Percentiles rank a stretch among this genome's conserved stretches.
These are phyloP conservation scores for Uria aalge DNA, from an alignment of 2,113 vertebrate genomes.

Conservation along the genomic window DNA sequence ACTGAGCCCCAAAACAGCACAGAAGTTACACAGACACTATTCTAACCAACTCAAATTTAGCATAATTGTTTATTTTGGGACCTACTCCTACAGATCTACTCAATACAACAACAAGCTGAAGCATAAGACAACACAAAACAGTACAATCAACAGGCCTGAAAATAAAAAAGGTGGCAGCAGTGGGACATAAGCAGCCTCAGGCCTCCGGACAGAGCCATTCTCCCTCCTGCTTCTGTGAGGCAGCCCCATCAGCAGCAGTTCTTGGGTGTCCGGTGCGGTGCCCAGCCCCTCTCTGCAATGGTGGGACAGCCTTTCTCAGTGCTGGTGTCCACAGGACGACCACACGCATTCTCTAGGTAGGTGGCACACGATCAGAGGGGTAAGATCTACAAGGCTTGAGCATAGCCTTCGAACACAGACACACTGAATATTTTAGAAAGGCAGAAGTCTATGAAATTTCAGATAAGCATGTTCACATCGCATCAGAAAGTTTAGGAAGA, in stretches of 20 bases:
- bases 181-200: not conserved
- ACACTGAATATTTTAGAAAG: not conserved
- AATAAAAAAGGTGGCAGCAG: not conserved
- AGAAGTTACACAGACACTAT: not conserved
- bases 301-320: not conserved
- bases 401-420: not conserved
- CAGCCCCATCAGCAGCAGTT: not conserved
- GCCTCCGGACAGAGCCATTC: not conserved
- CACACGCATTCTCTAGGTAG: not conserved
- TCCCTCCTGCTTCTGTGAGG: not conserved
- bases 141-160: not conserved
- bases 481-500: not conserved
- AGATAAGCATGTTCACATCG: not conserved
- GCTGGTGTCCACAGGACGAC: not conserved
- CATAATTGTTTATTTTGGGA: not conserved
- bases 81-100: not conserved
- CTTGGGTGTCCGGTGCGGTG: rapidly evolving
- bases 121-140: not conserved
- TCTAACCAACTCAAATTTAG: not conserved
- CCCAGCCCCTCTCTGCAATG: not conserved
- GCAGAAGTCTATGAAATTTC: not conserved
- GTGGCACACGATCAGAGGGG: not conserved
- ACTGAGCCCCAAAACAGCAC: not conserved
- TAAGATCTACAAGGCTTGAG: not conserved
- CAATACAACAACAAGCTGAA: not conserved